A percentile compares a stretch with the other conserved stretches of the same genome.
These are phyloP conservation scores for Zaprionus davidi DNA, from an alignment of 1,140 invertebrate species.

Conservation along the genomic window DNA sequence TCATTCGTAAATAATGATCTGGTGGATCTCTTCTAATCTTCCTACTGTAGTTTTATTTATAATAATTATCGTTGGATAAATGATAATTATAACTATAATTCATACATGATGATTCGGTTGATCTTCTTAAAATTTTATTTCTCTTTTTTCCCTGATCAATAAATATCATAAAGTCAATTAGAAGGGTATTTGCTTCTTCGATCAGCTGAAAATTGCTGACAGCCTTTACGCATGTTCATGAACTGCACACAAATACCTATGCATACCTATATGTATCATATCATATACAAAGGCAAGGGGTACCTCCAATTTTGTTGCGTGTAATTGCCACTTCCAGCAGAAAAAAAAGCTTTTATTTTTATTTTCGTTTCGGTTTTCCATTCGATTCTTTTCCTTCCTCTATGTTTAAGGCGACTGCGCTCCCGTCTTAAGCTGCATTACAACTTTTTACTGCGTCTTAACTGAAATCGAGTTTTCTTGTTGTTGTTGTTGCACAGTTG, in stretches of 20 bases:
- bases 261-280: no score
- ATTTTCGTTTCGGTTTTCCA: slow-evolving; percentile 73
- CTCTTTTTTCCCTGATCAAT: background rate
- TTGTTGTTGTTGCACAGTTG: slow-evolving; percentile 25
- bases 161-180: background rate
- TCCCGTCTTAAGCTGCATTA: slow-evolving; percentile 81
- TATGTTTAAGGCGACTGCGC: slow-evolving; percentile 75
- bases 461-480: slow-evolving; percentile 81
- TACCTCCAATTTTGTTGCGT: slow-evolving; percentile 73
- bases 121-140: background rate
- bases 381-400: slow-evolving; percentile 76
- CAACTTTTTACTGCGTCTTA: slow-evolving; percentile 83
- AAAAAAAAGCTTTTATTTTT: slow-evolving; percentile 68
- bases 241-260: background rate
- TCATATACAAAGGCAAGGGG: slow-evolving; percentile 59
- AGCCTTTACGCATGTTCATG: background rate
- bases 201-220: background rate
- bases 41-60: no score
- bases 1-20: no score
- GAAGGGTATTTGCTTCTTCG: background rate
- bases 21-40: no score
- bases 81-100: no score
- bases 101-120: background rate
- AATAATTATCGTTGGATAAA: no score
- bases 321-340: slow-evolving; percentile 77